phyloP scores from a whole-genome alignment of 2,797 vertebrate species.

The Gambelia wislizenii region DNA sequence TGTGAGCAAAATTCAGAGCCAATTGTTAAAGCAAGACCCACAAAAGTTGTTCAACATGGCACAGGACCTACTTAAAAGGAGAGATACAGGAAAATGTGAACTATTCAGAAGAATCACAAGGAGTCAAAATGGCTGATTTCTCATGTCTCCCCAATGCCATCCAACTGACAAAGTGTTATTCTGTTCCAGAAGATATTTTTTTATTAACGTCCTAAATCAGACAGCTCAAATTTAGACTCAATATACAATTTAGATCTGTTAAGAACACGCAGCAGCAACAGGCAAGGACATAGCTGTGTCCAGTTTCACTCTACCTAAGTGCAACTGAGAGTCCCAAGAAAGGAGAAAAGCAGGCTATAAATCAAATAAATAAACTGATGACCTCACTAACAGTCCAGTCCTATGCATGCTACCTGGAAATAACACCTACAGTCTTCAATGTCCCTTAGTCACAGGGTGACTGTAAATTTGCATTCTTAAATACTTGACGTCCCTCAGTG shows the following conservation, averaged over 20 bases:
- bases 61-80: background rate
- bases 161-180: conserved; percentile 6
- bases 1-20: background rate
- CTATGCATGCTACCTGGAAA: background rate
- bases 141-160: conserved; percentile 1
- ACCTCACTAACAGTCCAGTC: background rate
- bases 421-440: background rate
- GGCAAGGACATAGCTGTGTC: background rate
- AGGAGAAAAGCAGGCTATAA: background rate
- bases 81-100: conserved; percentile 3
- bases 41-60: background rate
- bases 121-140: background rate
- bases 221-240: background rate
- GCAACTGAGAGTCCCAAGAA: background rate
- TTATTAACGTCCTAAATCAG: background rate
- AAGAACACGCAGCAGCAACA: background rate
- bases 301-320: background rate
- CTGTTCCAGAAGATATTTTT: background rate
- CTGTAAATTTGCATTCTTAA: background rate
- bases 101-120: conserved; percentile 12
- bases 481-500: background rate
- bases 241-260: background rate
- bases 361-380: too few species aligned
- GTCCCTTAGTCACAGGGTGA: background rate
- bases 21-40: background rate